Base-by-base conservation (phyloP, 2,113 vertebrate species). In the Tychaedon coryphoeus region DNA sequence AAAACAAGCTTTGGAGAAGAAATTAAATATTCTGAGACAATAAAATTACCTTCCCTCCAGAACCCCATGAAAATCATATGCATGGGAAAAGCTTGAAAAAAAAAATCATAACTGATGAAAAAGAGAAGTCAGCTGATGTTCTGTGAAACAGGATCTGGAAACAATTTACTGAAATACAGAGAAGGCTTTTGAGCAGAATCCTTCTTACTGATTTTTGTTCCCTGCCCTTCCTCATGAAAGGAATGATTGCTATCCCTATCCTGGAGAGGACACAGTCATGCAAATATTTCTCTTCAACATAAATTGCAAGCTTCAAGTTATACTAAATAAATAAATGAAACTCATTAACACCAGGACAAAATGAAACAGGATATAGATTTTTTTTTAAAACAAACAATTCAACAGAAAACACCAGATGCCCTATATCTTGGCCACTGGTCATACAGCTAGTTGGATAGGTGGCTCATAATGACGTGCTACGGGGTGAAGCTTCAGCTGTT, bases 61-160 rank as follows among this genome's bases (percentile, higher is more conserved):
- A 80, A 57, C 8, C 4, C 26, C 40, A 19, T 0, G 0, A 47
- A 88, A 26, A 34, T 16, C 11, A 26, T 17, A 29, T 3, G 4
- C 16, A 24, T 11, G 10, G 53, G 42, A 77, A 93, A 91, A 8
- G 8, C 25, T 42, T 58, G 29, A 56, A 84, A 84, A 80, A 80
- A 57, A 33, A 9, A 23, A 5, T 26, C 4, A 6, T 16, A 69
- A 31, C 12, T 64, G 53, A 43, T 51, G 47, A 62, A 84, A 83
- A 33, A 73, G 48, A 71, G 36, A 85, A 72, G 25, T 61, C 45
- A 72, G 42, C 9, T 81, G 26, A 58, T 38, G 10, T 43, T 62
- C 47, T 83, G 69, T 40, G 38, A 65, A 80, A 47, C 8, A 65
- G 22, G 42, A 72, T 58, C 34, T 94, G 29, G 57, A 86, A 74